These are phyloP conservation scores for Scolopax bukidnonensis DNA, from an alignment of 2,797 vertebrate genomes.

Conservation along the genomic window DNA sequence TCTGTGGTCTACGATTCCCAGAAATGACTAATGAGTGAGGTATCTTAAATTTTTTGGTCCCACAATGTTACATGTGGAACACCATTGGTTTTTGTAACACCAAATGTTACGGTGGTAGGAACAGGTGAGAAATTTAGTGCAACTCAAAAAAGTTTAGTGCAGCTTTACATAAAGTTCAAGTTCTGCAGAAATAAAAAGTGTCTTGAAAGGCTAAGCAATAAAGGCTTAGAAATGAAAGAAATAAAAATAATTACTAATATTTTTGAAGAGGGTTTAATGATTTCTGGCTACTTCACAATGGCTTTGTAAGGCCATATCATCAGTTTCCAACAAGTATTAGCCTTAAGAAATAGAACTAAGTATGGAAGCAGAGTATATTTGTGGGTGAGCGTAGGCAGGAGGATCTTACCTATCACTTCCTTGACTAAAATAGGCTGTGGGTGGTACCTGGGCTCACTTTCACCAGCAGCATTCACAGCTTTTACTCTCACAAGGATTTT, in stretches of 20 bases:
- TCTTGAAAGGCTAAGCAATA: neutral
- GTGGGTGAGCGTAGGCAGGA: neutral
- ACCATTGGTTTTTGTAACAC: neutral
- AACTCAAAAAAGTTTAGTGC: neutral
- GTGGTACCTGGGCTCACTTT: slow-evolving; percentile 86
- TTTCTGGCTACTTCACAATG: neutral
- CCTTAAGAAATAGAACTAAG: neutral
- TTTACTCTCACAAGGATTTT: slow-evolving; percentile 94
- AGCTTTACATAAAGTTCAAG: too few relatives aligned
- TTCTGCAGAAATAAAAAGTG: neutral
- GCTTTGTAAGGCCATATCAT: neutral
- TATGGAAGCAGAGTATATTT: neutral
- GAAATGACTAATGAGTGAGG: neutral
- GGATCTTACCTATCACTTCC: slow-evolving; percentile 91
- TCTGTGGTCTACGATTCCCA: neutral
- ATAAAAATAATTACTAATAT: rapidly evolving
- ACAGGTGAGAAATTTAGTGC: neutral
- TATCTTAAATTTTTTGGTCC: neutral
- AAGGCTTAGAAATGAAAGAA: neutral
- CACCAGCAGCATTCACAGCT: slow-evolving; percentile 92
- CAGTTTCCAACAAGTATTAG: neutral
- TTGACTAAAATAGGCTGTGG: slow-evolving; percentile 93
- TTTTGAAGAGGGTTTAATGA: neutral
- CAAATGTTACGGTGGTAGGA: neutral
- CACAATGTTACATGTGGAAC: neutral